Conservation (phyloP, 2,113 vertebrate species). For the Rhea pennata region DNA sequence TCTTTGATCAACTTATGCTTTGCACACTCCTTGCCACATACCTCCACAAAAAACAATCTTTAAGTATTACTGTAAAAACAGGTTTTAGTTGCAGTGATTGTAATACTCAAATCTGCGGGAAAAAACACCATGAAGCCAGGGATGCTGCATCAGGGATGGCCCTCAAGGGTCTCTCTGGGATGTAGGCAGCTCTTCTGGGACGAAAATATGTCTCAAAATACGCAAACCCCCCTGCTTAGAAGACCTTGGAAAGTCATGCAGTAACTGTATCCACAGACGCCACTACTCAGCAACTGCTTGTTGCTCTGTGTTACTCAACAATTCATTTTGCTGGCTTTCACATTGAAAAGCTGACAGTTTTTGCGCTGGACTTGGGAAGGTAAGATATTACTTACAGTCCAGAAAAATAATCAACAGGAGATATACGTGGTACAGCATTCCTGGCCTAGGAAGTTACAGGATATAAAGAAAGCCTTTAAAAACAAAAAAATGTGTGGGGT, state of each 20-base stretch:
- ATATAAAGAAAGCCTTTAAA: neutral
- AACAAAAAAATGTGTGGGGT: neutral
- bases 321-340: neutral
- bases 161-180: neutral
- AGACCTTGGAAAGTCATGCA: neutral
- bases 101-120: neutral
- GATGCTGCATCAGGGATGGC: neutral
- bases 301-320: neutral
- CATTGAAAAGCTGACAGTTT: neutral
- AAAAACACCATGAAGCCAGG: too few relatives aligned
- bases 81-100: too few relatives aligned
- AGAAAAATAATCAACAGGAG: neutral
- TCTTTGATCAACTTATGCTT: neutral
- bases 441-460: neutral
- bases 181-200: neutral
- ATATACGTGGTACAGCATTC: neutral
- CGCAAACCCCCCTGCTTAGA: fast-evolving
- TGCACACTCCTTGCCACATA: too few relatives aligned
- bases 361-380: neutral
- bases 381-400: neutral
- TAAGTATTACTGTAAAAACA: too few relatives aligned
- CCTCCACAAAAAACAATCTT: too few relatives aligned
- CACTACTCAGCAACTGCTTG: neutral
- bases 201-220: neutral
- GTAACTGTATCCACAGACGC: neutral